Base-by-base conservation (phyloP, 2,797 vertebrate genomes). In the Columba guinea region DNA sequence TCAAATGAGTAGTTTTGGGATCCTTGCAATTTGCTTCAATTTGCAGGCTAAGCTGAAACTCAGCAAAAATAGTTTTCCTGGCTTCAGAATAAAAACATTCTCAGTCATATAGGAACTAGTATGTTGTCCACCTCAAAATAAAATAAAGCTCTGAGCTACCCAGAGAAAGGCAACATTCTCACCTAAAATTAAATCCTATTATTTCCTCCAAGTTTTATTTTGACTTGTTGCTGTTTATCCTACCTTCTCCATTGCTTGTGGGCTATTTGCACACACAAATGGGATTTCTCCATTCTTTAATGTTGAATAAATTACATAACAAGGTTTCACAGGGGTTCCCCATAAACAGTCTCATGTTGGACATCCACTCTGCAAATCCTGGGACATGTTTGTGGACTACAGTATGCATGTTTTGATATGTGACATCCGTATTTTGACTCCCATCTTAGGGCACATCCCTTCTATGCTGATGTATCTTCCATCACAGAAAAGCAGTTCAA, bases 11-110 rank as follows among this genome's bases (percentile, higher is more conserved):
- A 56, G 51, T 71, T 87, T 87, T 59, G 49, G 24, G 26, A 87
- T 92, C 44, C 64, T 44, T 94, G 49, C 56, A 91, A 90, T 94
- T 95, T 93, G n/a, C 52, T 93, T 77, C 59, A 64, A 18, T 82
- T 95, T 96, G 7, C 56, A 91, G 68, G 52, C 68, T 91, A 80
- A 90, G 65, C 48, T 74, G 56, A 87, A 93, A 65, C 41, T 76
- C 53, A 77, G 71, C 44, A 87, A 92, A 93, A 85, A 77, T 37
- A 76, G 59, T 70, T 63, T 89, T 28, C 16, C 34, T 76, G 60
- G 46, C 82, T 87, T 89, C 55, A 74, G 35, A 62, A 63, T 67
- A 77, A 93, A 89, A 93, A 65, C 52, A 49, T 59, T 37, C 22
- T 69, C 37, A 52, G 48, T 28, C 39, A 30, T n/a, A 20, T 10